Base-by-base conservation (phyloP, 2,888 invertebrate species). In the Andrena bicolor region DNA sequence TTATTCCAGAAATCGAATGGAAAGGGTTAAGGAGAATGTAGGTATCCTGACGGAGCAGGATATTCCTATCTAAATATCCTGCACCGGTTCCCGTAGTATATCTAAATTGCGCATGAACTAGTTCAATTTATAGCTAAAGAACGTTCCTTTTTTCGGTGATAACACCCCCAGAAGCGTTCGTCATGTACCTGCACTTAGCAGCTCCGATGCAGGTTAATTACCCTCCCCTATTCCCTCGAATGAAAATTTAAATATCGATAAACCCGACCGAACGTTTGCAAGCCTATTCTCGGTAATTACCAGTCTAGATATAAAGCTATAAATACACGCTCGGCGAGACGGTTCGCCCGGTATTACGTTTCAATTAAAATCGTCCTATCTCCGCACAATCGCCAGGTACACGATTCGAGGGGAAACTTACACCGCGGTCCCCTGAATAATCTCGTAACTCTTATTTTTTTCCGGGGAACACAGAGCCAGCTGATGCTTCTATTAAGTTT, bases 331-430 rank as follows among this genome's bases (percentile, higher is more conserved):
- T 2, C 48, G 61, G 30, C 20, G 32, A 13, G 61, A 28, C 32
- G 26, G 35, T 61, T 16, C n/a, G 48, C 41, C 30, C 26, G 61
- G 75, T 64, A 71, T 80, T 82, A 71, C 69, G 80, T 73, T 81
- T 81, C 81, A 81, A 81, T 81, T 81, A 81, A 80, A 73, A 68
- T 71, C 77, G 23, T 32, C 49, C 58, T 65, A 58, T 71, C 58
- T 13, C 53, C 48, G 65, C 48, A 53, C 68, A 64, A 75, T 64
- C 70, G 3, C 56, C 26, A 48, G 5, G 49, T 49, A 13, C 23
- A 23, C 30, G 20, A 35, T 20, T 23, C n/a, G 20, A 49, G 10
- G n/a, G 60, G 61, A 66, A 76, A 76, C 53, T 64, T 51, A 56
- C 71, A 53, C 75, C 60, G 32, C 10, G 28, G 28, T 48, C 64